phyloP scores from a whole-genome alignment of 2,797 vertebrate genomes.

The Mus caroli region DNA sequence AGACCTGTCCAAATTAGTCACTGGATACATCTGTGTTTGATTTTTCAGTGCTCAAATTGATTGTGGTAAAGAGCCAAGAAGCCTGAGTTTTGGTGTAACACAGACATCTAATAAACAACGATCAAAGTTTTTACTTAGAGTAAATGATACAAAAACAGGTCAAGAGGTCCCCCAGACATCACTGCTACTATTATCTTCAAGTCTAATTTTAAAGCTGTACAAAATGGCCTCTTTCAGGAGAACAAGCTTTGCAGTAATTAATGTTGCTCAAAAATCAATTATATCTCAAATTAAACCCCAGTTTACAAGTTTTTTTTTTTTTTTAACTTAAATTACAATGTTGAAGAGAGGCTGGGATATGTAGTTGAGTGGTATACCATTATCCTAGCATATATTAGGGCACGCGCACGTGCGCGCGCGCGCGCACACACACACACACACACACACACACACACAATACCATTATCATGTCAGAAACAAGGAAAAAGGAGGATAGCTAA shows the following conservation, averaged over 20 bases:
- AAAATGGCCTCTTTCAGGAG: slow-evolving; percentile 34
- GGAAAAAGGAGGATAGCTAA: background rate
- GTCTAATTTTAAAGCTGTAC: background rate
- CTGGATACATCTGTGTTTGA: background rate
- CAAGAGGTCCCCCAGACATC: background rate
- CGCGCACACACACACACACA: background rate
- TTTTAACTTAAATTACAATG: background rate
- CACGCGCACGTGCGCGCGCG: accelerated
- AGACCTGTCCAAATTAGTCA: background rate
- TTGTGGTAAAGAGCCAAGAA: background rate
- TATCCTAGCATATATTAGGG: background rate
- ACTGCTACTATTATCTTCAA: background rate
- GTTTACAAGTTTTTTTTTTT: slow-evolving; percentile 29
- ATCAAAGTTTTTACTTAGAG: background rate
- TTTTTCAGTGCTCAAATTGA: background rate
- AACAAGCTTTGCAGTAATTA: slow-evolving; percentile 15
- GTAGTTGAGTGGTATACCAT: background rate
- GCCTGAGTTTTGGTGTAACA: background rate
- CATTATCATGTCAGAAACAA: background rate
- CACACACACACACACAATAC: background rate
- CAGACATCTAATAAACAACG: background rate
- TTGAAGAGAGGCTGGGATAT: background rate
- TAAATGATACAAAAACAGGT: background rate
- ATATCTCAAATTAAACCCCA: slow-evolving; percentile 44
- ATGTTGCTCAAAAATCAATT: slow-evolving; percentile 43